These are phyloP conservation scores for Intellagama lesueurii DNA, from an alignment of 2,797 vertebrate genomes.

Conservation along the genomic window DNA sequence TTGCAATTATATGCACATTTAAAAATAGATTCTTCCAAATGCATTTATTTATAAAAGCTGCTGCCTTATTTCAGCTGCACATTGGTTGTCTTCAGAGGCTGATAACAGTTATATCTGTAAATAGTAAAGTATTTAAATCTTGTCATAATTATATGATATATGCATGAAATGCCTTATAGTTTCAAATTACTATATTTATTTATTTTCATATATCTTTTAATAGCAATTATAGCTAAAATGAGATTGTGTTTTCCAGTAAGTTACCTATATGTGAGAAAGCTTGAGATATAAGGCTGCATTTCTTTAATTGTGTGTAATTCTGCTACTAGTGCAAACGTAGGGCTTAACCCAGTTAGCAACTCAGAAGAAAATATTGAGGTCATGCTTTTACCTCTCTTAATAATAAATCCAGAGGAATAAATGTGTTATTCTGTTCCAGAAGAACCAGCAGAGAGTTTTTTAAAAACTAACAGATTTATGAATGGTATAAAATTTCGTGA, in stretches of 20 bases:
- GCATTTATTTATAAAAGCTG: background rate
- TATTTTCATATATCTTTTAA: background rate
- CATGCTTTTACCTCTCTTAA: background rate
- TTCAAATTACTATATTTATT: background rate
- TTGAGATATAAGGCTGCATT: background rate
- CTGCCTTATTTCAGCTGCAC: background rate
- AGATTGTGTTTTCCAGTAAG: background rate
- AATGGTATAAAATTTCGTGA: background rate
- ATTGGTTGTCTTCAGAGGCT: background rate
- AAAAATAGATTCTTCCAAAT: background rate
- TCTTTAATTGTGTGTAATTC: background rate
- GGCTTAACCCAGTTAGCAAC: background rate
- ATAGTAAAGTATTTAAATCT: slow-evolving; percentile 2
- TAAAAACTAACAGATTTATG: background rate
- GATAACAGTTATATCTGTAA: background rate
- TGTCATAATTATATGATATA: background rate
- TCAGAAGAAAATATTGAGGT: background rate
- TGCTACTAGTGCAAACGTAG: background rate
- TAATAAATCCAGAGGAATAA: background rate
- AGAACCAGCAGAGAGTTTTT: background rate
- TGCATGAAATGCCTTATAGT: background rate
- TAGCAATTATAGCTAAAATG: background rate
- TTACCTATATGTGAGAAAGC: background rate
- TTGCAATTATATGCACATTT: background rate
- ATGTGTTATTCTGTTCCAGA: background rate